A percentile compares a stretch with the other conserved stretches of the same genome.
Evolutionary conservation across 2,888 invertebrate genomes (phyloP).

Genomic region (Dusona sp.): DNA sequence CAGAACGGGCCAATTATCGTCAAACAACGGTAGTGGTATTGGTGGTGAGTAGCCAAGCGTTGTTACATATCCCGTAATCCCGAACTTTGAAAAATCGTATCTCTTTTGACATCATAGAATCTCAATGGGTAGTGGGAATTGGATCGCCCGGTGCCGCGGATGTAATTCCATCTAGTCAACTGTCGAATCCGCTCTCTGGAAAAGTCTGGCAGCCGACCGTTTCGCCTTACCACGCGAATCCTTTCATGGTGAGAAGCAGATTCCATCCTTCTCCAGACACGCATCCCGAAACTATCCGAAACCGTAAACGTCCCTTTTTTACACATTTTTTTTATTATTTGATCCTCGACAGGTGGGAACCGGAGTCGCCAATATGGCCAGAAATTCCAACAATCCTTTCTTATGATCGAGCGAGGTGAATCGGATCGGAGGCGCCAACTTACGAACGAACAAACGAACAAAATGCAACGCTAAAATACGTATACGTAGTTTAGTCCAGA

Average conservation of each 20-base stretch:
- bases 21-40: constrained; percentile 82
- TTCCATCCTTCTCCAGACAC: not conserved
- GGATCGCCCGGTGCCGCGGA: constrained; percentile 81
- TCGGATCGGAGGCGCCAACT: constrained; percentile 72
- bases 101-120: constrained; percentile 75
- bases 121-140: constrained; percentile 79
- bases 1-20: constrained; percentile 78
- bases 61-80: not conserved
- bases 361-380: constrained; percentile 80
- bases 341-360: constrained; percentile 80
- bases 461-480: constrained; percentile 79
- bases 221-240: constrained; percentile 83
- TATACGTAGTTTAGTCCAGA: constrained; percentile 79
- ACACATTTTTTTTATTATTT: constrained; percentile 13
- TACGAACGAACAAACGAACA: constrained; percentile 76
- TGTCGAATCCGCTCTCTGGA: constrained; percentile 81
- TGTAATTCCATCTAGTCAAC: constrained; percentile 83
- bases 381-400: constrained; percentile 87
- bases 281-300: constrained; percentile 4
- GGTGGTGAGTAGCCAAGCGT: constrained; percentile 78
- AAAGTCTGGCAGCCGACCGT: constrained; percentile 83
- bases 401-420: constrained; percentile 85
- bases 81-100: constrained; percentile 19
- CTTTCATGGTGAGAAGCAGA: constrained; percentile 82
- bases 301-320: not conserved